Evolutionary conservation across 1,140 invertebrate genomes (phyloP).

Genomic region (Eumaeus atala): DNA sequence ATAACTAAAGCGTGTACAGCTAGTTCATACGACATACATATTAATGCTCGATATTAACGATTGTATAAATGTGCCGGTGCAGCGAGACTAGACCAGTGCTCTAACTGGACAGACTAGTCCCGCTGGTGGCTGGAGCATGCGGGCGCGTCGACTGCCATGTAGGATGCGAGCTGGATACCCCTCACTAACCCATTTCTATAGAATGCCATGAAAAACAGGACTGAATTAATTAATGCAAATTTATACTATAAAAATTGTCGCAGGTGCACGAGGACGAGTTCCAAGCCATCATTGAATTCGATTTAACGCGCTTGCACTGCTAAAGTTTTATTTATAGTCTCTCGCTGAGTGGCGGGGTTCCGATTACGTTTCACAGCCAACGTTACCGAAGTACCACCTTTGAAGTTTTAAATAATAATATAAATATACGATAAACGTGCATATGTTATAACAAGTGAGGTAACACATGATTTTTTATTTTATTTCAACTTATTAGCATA

Average conservation of each 20-base stretch:
- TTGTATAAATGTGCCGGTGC: slow-evolving; percentile 1
- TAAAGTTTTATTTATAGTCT: slow-evolving; percentile 68
- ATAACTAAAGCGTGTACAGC: too few species aligned
- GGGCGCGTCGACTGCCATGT: background rate
- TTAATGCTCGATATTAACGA: slow-evolving; percentile 10
- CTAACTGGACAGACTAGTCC: slow-evolving; percentile 10
- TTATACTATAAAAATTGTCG: slow-evolving; percentile 74
- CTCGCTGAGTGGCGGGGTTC: slow-evolving; percentile 21
- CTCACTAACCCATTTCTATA: slow-evolving; percentile 71
- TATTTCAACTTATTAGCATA: too few species aligned
- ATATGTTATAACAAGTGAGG: too few species aligned
- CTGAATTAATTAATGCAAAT: slow-evolving; percentile 74
- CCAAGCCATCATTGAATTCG: slow-evolving; percentile 56
- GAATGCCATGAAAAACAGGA: slow-evolving; percentile 61
- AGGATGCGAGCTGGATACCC: slow-evolving; percentile 26
- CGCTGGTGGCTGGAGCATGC: slow-evolving; percentile 10
- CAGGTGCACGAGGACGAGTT: slow-evolving; percentile 68
- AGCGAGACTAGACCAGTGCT: background rate
- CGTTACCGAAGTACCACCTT: too few species aligned
- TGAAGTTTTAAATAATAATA: too few species aligned
- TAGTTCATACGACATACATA: background rate
- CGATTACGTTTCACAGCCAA: background rate
- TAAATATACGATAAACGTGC: too few species aligned
- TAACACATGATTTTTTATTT: too few species aligned
- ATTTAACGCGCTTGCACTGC: slow-evolving; percentile 63